Evolutionary conservation across 2,888 invertebrate species (phyloP).

Genomic region (Dasysyrphus tricinctus): DNA sequence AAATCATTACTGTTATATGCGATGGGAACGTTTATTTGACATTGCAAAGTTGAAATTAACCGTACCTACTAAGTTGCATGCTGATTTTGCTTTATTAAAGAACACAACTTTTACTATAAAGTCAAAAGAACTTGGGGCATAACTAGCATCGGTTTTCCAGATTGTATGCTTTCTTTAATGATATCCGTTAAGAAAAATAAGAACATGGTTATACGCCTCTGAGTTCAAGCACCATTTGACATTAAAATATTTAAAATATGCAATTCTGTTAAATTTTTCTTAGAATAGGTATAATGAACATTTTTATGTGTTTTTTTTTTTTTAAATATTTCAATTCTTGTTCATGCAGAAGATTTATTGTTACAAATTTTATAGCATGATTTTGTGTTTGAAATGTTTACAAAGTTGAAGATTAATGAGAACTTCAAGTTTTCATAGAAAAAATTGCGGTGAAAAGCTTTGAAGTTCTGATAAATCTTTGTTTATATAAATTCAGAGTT

Average conservation of each 20-base stretch:
- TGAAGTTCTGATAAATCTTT: too few relatives aligned
- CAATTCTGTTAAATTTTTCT: slow-evolving; percentile 8
- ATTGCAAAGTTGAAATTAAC: slow-evolving; percentile 59
- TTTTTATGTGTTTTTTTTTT: slow-evolving; percentile 3
- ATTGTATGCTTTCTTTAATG: slow-evolving; percentile 32
- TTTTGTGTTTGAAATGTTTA: neutral
- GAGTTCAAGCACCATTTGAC: neutral
- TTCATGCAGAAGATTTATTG: slow-evolving; percentile 9
- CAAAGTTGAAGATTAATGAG: slow-evolving; percentile 8
- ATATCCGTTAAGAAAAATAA: slow-evolving; percentile 32
- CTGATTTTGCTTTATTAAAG: neutral
- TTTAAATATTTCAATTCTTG: too few relatives aligned
- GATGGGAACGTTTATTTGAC: slow-evolving; percentile 50
- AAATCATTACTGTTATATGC: slow-evolving; percentile 45
- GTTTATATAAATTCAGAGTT: too few relatives aligned
- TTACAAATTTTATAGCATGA: neutral
- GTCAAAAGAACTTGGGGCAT: neutral
- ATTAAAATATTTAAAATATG: slow-evolving; percentile 22
- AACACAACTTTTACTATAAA: slow-evolving; percentile 9
- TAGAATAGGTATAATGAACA: slow-evolving; percentile 10
- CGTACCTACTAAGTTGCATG: slow-evolving; percentile 50
- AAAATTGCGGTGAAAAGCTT: too few relatives aligned
- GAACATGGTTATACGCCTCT: slow-evolving; percentile 14
- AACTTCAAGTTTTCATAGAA: too few relatives aligned
- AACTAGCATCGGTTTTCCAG: slow-evolving; percentile 17